phyloP scores from a whole-genome alignment of 2,888 invertebrate species.

The Ophion costatus region DNA sequence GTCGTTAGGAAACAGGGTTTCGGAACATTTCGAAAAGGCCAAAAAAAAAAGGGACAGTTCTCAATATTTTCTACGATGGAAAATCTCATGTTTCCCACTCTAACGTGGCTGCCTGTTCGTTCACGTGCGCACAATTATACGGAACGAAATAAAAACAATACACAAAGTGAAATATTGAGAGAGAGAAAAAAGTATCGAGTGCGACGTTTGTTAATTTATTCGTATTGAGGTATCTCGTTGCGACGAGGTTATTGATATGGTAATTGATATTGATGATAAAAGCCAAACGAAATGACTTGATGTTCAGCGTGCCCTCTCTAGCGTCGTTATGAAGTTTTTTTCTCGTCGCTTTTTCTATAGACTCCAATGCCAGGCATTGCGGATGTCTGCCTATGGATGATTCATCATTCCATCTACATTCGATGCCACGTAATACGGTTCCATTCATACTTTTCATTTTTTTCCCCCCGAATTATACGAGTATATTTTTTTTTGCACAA shows the following conservation, averaged over 20 bases:
- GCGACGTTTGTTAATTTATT: constrained; percentile 48
- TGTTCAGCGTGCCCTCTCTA: constrained; percentile 53
- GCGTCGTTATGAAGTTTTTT: constrained; percentile 12
- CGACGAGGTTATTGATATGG: constrained; percentile 32
- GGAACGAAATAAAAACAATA: constrained; percentile 14
- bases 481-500: too few relatives aligned
- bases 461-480: too few relatives aligned
- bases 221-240: constrained; percentile 51
- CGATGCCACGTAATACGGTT: background rate
- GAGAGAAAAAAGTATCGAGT: constrained; percentile 26
- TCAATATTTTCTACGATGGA: constrained; percentile 6
- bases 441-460: background rate
- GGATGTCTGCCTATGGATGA: background rate
- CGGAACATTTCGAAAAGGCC: constrained; percentile 46
- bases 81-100: constrained; percentile 17
- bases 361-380: constrained; percentile 4
- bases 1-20: constrained; percentile 64
- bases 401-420: constrained; percentile 5
- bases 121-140: constrained; percentile 40
- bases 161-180: background rate
- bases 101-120: constrained; percentile 10
- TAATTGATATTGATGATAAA: constrained; percentile 8
- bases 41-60: constrained; percentile 31
- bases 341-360: constrained; percentile 16
- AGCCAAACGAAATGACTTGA: constrained; percentile 28